Percentiles rank a stretch among this genome's conserved stretches.
These are phyloP conservation scores for Strigamia crassipes DNA, from an alignment of 2,888 invertebrate genomes.

Conservation along the genomic window DNA sequence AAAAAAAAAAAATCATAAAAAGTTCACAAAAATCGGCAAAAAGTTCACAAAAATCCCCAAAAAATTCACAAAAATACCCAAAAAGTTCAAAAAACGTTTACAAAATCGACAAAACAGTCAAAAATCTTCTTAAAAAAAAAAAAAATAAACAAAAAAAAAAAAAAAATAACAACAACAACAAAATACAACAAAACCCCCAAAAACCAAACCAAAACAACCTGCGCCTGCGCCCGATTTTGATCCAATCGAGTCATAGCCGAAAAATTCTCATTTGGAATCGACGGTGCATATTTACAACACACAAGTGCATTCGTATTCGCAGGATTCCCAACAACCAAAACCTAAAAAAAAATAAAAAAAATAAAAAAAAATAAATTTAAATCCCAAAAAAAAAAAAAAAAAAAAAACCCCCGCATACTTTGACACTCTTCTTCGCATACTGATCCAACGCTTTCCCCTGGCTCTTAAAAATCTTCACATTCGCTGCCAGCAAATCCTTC, in stretches of 20 bases:
- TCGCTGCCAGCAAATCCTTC: conserved; percentile 94
- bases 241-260: conserved; percentile 97
- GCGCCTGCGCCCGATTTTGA: conserved; percentile 94
- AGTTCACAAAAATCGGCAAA: too few relatives aligned
- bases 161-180: background rate
- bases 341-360: conserved; percentile 42
- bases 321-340: conserved; percentile 95
- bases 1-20: background rate
- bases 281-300: conserved; percentile 92
- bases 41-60: too few relatives aligned
- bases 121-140: background rate
- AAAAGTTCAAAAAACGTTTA: too few relatives aligned
- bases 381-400: background rate
- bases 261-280: conserved; percentile 94
- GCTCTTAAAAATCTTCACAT: conserved; percentile 96
- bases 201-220: conserved; percentile 60
- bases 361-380: background rate
- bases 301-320: conserved; percentile 98
- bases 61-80: too few relatives aligned
- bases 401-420: conserved; percentile 65
- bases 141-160: conserved; percentile 7
- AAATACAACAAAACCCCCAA: background rate
- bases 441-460: conserved; percentile 90
- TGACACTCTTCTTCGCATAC: conserved; percentile 87
- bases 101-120: background rate